Evolutionary conservation across 2,113 vertebrate genomes (phyloP), one percentile per base, ranked within the genome.

Genomic region (Chloroceryle aenea): DNA sequence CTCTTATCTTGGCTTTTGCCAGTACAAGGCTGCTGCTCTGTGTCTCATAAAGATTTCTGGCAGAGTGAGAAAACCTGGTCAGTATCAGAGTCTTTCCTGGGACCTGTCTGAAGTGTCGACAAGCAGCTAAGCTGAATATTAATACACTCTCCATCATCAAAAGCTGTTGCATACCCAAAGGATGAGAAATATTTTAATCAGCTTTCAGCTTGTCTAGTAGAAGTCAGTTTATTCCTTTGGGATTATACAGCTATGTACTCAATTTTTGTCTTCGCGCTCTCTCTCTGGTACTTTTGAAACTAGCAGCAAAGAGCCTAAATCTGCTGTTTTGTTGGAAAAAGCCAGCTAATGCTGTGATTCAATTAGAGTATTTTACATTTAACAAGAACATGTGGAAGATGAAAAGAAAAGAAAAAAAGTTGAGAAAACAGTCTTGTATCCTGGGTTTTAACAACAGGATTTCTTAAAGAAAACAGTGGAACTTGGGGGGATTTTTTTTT

Each of bases 181-280:
- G 98, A 98, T 97, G 96, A 97, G 97, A 98, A 98, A 98, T 98
- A 98, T 98, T 98, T 98, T 98, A 98, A 98, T 98, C 98, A 97
- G 98, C 97, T 98, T 98, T 94, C 97, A 94, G 96, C 97, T 97
- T 98, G 98, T 97, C 97, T 97, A 91, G 93, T 10, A 87, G 96
- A 98, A 98, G 97, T 97, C 96, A 91, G 97, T 98, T 95, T 97
- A 97, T 68, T 98, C 97, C 97, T 96, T 40, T 21, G 97, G 97
- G 97, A 98, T 92, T 97, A 95, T 74, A 95, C 68, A 95, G 96
- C 94, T 95, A 93, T 95, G 83, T 93, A 94, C 95, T 98, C 81
- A 75, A 91, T 96, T 97, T 93, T 97, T 97, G 96, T 95, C 96
- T 97, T 89, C 1, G 3, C 0, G 1, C 27, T 56, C 72, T 77